These are phyloP conservation scores for Danaus plexippus DNA, from an alignment of 1,140 invertebrate genomes.

Conservation along the genomic window DNA sequence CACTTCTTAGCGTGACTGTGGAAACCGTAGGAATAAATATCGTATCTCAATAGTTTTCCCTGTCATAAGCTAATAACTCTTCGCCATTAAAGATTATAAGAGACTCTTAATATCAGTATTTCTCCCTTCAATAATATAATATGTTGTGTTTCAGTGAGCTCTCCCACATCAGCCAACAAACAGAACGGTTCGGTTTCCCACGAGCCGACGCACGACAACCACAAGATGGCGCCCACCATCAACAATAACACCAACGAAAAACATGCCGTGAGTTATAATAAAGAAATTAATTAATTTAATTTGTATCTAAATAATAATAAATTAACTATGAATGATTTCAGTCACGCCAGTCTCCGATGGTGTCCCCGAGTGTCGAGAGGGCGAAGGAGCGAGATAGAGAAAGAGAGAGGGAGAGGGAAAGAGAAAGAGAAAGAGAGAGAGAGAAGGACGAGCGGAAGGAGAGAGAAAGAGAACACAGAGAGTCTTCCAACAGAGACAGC, in stretches of 20 bases:
- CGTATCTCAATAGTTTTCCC: too few relatives aligned
- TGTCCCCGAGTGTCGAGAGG: slow-evolving; percentile 28
- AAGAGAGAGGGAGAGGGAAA: slow-evolving; percentile 18
- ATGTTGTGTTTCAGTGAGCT: too few relatives aligned
- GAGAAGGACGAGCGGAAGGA: slow-evolving; percentile 27
- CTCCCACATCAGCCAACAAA: slow-evolving; percentile 21
- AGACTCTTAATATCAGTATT: too few relatives aligned
- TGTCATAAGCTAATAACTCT: too few relatives aligned
- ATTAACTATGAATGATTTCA: slow-evolving; percentile 24
- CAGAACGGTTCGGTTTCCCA: slow-evolving; percentile 51
- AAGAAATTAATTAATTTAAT: background rate
- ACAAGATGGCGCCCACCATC: slow-evolving; percentile 27
- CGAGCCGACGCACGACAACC: slow-evolving; percentile 34
- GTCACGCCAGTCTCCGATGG: slow-evolving; percentile 42
- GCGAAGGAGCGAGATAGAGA: slow-evolving; percentile 35
- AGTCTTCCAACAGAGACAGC: slow-evolving; percentile 66
- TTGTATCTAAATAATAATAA: slow-evolving; percentile 5
- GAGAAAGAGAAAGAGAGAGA: slow-evolving; percentile 17
- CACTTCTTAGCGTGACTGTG: too few relatives aligned
- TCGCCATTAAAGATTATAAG: too few relatives aligned
- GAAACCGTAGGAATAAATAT: too few relatives aligned
- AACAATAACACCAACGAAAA: slow-evolving; percentile 52
- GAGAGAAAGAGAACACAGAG: slow-evolving; percentile 10
- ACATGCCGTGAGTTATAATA: slow-evolving; percentile 28
- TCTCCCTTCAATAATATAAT: too few relatives aligned